These are phyloP conservation scores for Amniataba percoides DNA, from an alignment of 2,797 vertebrate genomes.

Conservation along the genomic window DNA sequence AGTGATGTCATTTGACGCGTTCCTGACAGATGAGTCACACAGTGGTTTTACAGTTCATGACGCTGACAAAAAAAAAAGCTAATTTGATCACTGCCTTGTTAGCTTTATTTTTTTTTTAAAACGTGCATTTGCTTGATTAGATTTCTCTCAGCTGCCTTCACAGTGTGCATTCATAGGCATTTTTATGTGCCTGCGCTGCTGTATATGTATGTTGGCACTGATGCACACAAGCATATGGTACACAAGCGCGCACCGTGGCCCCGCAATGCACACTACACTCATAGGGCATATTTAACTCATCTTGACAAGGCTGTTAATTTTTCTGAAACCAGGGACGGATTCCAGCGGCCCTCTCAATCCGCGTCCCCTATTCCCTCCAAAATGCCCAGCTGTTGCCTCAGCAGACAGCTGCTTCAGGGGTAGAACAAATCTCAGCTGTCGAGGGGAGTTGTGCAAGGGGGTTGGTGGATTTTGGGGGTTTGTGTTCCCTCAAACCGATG, in stretches of 20 bases:
- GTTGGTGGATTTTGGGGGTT: slow-evolving; percentile 56
- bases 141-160: slow-evolving; percentile 31
- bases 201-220: slow-evolving; percentile 6
- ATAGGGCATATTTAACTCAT: slow-evolving; percentile 61
- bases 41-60: slow-evolving; percentile 17
- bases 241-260: slow-evolving; percentile 22
- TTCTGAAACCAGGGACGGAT: slow-evolving; percentile 64
- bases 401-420: slow-evolving; percentile 80
- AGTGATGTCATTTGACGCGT: slow-evolving; percentile 35
- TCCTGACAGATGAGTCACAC: slow-evolving; percentile 40
- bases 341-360: slow-evolving; percentile 51
- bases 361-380: slow-evolving; percentile 80
- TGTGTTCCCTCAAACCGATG: slow-evolving; percentile 58
- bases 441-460: slow-evolving; percentile 51
- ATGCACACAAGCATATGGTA: slow-evolving; percentile 36
- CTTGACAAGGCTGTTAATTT: slow-evolving; percentile 78
- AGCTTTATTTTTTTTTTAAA: slow-evolving; percentile 23
- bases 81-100: slow-evolving; percentile 35
- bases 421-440: slow-evolving; percentile 86
- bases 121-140: slow-evolving; percentile 19
- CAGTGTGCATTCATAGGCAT: slow-evolving; percentile 16
- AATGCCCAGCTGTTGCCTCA: slow-evolving; percentile 83
- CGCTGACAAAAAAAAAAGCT: neutral
- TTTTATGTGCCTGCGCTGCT: neutral
- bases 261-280: slow-evolving; percentile 37